Conservation (phyloP, 2,888 invertebrate genomes). For the Dolomedes plantarius region DNA sequence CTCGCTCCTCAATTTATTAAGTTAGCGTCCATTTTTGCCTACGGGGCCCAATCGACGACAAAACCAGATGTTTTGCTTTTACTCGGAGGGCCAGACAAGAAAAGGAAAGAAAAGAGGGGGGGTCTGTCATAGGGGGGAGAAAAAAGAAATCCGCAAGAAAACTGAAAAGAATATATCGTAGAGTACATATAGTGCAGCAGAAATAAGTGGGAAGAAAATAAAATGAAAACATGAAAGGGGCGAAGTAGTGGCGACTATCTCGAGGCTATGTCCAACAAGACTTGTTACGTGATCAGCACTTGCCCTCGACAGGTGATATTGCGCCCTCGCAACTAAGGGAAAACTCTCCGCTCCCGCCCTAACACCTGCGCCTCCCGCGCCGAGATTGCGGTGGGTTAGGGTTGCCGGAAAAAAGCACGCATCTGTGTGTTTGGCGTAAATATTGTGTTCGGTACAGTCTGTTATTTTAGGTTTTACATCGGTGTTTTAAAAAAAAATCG, state of each 20-base stretch:
- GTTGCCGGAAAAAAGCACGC: background rate
- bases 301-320: conserved; percentile 68
- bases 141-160: conserved; percentile 1
- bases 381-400: conserved; percentile 32
- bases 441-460: too few relatives aligned
- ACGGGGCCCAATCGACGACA: conserved; percentile 63
- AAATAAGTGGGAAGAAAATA: conserved; percentile 46
- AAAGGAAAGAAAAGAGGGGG: conserved; percentile 25
- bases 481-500: too few relatives aligned
- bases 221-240: conserved; percentile 3
- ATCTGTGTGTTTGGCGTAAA: too few relatives aligned
- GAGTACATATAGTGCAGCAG: conserved; percentile 23
- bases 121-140: too few relatives aligned
- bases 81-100: conserved; percentile 2
- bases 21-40: conserved; percentile 34
- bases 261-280: conserved; percentile 62
- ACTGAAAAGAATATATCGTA: conserved; percentile 17
- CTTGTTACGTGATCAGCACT: conserved; percentile 69
- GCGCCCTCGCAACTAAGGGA: conserved; percentile 28
- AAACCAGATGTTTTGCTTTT: conserved; percentile 62
- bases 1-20: conserved; percentile 36
- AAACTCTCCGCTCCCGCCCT: conserved; percentile 42
- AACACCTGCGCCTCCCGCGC: conserved; percentile 54
- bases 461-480: too few relatives aligned
- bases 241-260: conserved; percentile 39